Evolutionary conservation across 2,888 invertebrate genomes (phyloP).

Genomic region (Acanthacorydalis orientalis): DNA sequence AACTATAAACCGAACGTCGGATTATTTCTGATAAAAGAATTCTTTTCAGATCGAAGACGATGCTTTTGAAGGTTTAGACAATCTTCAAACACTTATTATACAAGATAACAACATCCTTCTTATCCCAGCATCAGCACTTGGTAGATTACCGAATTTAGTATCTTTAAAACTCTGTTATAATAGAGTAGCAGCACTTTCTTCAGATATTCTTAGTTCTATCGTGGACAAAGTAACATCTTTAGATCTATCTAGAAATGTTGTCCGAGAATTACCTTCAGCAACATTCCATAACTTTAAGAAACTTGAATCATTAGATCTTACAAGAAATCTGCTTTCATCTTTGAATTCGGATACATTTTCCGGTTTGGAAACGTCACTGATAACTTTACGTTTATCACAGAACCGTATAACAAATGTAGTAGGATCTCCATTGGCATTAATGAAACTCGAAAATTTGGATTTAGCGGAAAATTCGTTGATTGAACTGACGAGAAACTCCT

Average conservation of each 20-base stretch:
- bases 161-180: conserved; percentile 71
- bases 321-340: conserved; percentile 58
- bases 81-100: conserved; percentile 57
- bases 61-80: conserved; percentile 66
- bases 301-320: conserved; percentile 54
- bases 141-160: conserved; percentile 55
- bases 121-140: conserved; percentile 68
- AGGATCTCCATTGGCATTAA: conserved; percentile 42
- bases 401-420: conserved; percentile 55
- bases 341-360: conserved; percentile 57
- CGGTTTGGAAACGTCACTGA: conserved; percentile 57
- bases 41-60: conserved; percentile 65
- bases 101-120: conserved; percentile 78
- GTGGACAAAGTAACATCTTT: conserved; percentile 55
- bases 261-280: conserved; percentile 65
- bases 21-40: neutral
- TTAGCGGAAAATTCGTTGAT: conserved; percentile 64
- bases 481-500: conserved; percentile 49
- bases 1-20: too few species aligned
- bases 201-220: conserved; percentile 56
- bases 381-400: conserved; percentile 52
- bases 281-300: conserved; percentile 66
- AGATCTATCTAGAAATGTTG: conserved; percentile 67
- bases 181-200: conserved; percentile 69
- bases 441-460: conserved; percentile 51